A percentile compares a stretch with the other conserved stretches of the same genome.
These are phyloP conservation scores for Opisthocomus hoazin DNA, from an alignment of 2,113 vertebrate genomes.

Conservation along the genomic window DNA sequence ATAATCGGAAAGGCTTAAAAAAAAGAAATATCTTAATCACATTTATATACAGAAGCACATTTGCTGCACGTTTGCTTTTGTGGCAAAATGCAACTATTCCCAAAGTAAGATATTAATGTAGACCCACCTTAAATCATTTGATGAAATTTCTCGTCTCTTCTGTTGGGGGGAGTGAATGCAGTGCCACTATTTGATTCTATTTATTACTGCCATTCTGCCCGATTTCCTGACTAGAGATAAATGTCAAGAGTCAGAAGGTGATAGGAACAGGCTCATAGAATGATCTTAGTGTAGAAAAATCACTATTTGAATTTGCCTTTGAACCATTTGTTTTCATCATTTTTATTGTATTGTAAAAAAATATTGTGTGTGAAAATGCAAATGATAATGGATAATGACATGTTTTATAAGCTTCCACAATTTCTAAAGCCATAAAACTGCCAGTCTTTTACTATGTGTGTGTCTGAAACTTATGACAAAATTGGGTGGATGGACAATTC, in stretches of 20 bases:
- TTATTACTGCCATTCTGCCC: background rate
- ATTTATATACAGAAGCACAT: background rate
- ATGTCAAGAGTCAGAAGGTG: background rate
- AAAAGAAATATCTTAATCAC: background rate
- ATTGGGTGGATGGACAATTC: background rate
- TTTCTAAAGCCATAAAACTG: background rate
- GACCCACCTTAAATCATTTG: background rate
- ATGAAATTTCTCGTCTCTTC: background rate
- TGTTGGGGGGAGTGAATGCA: background rate
- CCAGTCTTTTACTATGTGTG: background rate
- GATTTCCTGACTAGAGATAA: background rate
- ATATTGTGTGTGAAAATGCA: background rate
- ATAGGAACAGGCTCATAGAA: background rate
- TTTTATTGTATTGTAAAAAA: background rate
- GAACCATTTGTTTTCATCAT: background rate
- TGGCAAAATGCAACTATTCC: background rate
- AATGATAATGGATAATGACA: background rate
- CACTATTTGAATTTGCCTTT: background rate
- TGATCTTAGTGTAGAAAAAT: background rate
- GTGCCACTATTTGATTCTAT: background rate
- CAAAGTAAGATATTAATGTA: background rate
- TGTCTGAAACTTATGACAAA: background rate
- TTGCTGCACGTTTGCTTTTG: background rate
- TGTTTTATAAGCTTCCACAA: background rate
- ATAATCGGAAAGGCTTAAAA: background rate